Percentiles rank a stretch among this genome's conserved stretches.
Conservation (phyloP, 2,888 invertebrate species). For the Tipula confusa region DNA sequence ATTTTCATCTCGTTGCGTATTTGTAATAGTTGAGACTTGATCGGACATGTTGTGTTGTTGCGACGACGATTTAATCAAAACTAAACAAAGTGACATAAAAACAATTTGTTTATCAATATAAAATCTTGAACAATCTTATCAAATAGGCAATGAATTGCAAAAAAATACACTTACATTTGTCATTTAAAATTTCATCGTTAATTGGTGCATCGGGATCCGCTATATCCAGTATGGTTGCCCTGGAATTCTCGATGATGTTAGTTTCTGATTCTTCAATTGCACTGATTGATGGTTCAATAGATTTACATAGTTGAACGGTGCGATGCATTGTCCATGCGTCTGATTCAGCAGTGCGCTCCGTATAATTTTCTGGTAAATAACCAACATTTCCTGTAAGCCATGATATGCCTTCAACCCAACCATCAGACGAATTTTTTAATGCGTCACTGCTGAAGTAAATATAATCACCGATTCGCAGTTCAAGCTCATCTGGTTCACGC, state of each 20-base stretch:
- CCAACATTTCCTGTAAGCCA: slow-evolving; percentile 73
- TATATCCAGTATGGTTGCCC: not conserved
- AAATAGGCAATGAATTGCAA: not conserved
- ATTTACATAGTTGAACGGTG: slow-evolving; percentile 55
- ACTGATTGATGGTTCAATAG: slow-evolving; percentile 47
- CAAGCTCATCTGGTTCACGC: slow-evolving; percentile 76
- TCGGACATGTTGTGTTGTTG: not conserved
- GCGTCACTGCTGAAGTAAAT: slow-evolving; percentile 76
- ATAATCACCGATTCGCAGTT: slow-evolving; percentile 79
- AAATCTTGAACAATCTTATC: not conserved
- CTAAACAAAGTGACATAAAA: not conserved
- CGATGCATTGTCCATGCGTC: slow-evolving; percentile 89
- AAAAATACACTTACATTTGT: not conserved
- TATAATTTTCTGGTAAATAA: slow-evolving; percentile 75
- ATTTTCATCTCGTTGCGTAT: not conserved
- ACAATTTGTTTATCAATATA: not conserved
- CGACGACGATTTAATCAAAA: not conserved
- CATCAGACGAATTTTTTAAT: slow-evolving; percentile 68
- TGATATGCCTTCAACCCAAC: slow-evolving; percentile 82
- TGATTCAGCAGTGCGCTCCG: slow-evolving; percentile 78
- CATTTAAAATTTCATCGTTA: not conserved
- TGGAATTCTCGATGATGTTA: not conserved
- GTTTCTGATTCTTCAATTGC: slow-evolving; percentile 46
- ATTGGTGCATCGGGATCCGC: not conserved
- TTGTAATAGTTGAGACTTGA: not conserved